Evolutionary conservation across 2,888 invertebrate genomes (phyloP).

Genomic region (Ellobium chinense): DNA sequence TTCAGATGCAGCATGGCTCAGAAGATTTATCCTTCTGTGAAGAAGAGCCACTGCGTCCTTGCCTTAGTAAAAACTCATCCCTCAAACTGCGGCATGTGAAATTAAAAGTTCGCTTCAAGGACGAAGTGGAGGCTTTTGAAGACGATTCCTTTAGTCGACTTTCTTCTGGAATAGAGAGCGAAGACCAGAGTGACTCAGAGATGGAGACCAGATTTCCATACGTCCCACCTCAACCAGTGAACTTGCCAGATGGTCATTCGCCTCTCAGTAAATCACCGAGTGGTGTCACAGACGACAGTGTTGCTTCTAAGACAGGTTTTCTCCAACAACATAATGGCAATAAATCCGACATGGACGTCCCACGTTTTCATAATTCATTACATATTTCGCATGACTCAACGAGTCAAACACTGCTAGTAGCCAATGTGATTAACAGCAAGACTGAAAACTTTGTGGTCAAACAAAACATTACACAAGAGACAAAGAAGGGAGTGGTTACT

Average conservation of each 20-base stretch:
- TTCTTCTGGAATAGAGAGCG: slow-evolving; percentile 21
- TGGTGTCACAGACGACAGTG: background rate
- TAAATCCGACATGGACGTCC: background rate
- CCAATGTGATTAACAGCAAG: too few relatives aligned
- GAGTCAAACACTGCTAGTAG: background rate
- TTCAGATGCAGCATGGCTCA: slow-evolving; percentile 29
- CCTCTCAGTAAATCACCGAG: background rate
- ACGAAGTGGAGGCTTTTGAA: slow-evolving; percentile 32
- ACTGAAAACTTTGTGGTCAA: background rate
- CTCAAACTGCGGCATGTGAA: background rate
- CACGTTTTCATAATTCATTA: too few relatives aligned
- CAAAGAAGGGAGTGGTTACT: background rate
- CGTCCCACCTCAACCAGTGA: background rate
- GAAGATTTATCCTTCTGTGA: slow-evolving; percentile 31
- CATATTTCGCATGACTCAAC: background rate
- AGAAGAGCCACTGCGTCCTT: slow-evolving; percentile 18
- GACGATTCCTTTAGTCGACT: slow-evolving; percentile 1
- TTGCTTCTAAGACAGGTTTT: background rate
- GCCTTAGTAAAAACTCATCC: background rate
- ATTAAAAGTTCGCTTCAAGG: slow-evolving; percentile 40
- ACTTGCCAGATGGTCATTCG: too few relatives aligned
- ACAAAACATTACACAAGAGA: background rate
- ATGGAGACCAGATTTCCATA: slow-evolving; percentile 25
- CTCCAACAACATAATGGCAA: background rate
- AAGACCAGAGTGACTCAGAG: slow-evolving; percentile 29